These are phyloP conservation scores for Latrodectus hesperus DNA, from an alignment of 2,888 invertebrate genomes.

Conservation along the genomic window DNA sequence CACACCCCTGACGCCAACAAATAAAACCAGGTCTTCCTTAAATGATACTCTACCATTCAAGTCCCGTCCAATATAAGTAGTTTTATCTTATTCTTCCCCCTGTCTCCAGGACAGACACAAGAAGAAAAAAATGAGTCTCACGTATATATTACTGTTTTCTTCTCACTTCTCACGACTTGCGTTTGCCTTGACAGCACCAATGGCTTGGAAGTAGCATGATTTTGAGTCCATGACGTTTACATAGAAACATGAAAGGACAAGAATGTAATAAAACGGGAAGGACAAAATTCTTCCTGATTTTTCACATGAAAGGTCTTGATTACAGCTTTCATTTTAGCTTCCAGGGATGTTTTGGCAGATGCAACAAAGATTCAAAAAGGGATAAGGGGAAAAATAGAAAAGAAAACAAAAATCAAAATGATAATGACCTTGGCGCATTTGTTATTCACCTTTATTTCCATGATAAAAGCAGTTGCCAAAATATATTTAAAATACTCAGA, in stretches of 20 bases:
- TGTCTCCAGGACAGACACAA: background rate
- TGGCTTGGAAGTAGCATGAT: background rate
- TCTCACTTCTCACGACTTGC: background rate
- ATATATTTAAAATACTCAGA: no score
- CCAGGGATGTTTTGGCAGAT: background rate
- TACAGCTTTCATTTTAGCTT: background rate
- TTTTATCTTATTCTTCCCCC: background rate
- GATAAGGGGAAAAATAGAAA: background rate
- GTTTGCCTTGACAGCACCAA: background rate
- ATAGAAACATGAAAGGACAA: conserved; percentile 9
- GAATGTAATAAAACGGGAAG: conserved; percentile 18
- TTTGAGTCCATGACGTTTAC: conserved; percentile 29
- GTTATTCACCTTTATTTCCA: background rate
- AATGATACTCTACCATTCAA: background rate
- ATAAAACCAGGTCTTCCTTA: background rate
- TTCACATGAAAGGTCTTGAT: background rate
- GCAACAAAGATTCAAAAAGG: background rate
- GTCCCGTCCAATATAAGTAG: background rate
- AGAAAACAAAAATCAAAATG: background rate
- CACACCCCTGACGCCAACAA: no score
- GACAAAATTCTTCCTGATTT: background rate
- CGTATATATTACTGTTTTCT: background rate
- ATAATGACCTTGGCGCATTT: background rate
- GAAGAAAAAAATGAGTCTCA: background rate
- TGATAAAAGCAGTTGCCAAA: no score